Evolutionary conservation across 1,140 invertebrate species (phyloP).

Genomic region (Mamestra configurata): DNA sequence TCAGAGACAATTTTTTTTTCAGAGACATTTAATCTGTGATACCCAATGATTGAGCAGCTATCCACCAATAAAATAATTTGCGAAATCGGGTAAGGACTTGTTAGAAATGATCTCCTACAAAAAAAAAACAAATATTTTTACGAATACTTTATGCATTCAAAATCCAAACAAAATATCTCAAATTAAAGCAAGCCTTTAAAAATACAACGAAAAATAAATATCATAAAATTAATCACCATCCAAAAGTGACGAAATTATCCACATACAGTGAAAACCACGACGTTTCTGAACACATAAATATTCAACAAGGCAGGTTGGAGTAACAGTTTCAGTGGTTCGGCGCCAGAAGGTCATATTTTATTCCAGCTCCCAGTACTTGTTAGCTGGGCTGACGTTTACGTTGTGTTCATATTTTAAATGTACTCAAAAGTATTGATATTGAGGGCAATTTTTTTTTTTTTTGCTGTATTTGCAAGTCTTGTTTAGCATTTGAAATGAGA

Average conservation of each 20-base stretch:
- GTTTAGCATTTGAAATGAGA: slow-evolving; percentile 6
- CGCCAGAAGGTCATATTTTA: slow-evolving; percentile 52
- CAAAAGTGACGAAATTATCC: slow-evolving; percentile 37
- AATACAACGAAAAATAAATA: slow-evolving; percentile 36
- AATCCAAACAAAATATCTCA: background rate
- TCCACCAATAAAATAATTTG: too few species aligned
- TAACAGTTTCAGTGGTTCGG: slow-evolving; percentile 41
- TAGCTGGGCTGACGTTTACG: slow-evolving; percentile 48
- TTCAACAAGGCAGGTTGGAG: slow-evolving; percentile 43
- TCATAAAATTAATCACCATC: slow-evolving; percentile 26
- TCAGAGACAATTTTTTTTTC: too few species aligned
- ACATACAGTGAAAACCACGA: slow-evolving; percentile 31
- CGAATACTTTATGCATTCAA: too few species aligned
- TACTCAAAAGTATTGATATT: slow-evolving; percentile 36
- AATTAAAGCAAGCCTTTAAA: background rate
- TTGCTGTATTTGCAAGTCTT: too few species aligned
- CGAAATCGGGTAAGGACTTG: too few species aligned
- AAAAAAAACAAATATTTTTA: too few species aligned
- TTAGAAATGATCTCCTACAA: too few species aligned
- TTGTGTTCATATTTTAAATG: slow-evolving; percentile 48
- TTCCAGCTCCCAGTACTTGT: slow-evolving; percentile 50
- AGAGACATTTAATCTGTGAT: too few species aligned
- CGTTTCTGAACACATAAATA: slow-evolving; percentile 52
- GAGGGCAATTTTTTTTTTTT: background rate
- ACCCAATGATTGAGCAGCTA: too few species aligned